These are phyloP conservation scores for Pseudopleuronectes americanus DNA, from an alignment of 2,797 vertebrate species.

Conservation along the genomic window DNA sequence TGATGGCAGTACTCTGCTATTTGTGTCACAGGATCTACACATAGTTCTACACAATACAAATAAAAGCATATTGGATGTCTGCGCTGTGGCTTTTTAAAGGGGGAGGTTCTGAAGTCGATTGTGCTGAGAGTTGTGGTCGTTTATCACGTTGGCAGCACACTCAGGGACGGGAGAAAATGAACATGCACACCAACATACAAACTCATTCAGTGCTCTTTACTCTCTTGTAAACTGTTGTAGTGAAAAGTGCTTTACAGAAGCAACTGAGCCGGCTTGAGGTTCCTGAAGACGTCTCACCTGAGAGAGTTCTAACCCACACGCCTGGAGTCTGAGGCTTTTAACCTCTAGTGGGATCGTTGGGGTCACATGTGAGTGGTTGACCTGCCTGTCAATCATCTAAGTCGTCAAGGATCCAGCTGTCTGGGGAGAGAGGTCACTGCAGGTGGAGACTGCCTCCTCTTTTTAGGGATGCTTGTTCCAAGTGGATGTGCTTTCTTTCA, in stretches of 20 bases:
- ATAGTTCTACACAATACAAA: slow-evolving; percentile 18
- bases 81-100: slow-evolving; percentile 3
- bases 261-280: no score
- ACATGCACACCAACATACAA: no score
- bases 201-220: no score
- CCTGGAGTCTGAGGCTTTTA: background rate
- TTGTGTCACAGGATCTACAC: slow-evolving; percentile 35
- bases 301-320: no score
- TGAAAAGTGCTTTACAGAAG: no score
- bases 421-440: background rate
- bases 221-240: no score
- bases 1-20: slow-evolving; percentile 20
- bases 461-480: no score
- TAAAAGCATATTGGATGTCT: background rate
- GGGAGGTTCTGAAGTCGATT: background rate
- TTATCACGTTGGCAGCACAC: background rate
- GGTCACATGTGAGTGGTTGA: background rate
- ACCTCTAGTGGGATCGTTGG: background rate
- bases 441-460: no score
- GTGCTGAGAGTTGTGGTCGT: slow-evolving; percentile 7
- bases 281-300: no score
- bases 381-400: background rate
- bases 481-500: no score
- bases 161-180: no score
- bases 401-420: background rate